Percentiles rank a stretch among this genome's conserved stretches.
phyloP scores from a whole-genome alignment of 2,797 vertebrate genomes.

The Ctenosaura bakeri region DNA sequence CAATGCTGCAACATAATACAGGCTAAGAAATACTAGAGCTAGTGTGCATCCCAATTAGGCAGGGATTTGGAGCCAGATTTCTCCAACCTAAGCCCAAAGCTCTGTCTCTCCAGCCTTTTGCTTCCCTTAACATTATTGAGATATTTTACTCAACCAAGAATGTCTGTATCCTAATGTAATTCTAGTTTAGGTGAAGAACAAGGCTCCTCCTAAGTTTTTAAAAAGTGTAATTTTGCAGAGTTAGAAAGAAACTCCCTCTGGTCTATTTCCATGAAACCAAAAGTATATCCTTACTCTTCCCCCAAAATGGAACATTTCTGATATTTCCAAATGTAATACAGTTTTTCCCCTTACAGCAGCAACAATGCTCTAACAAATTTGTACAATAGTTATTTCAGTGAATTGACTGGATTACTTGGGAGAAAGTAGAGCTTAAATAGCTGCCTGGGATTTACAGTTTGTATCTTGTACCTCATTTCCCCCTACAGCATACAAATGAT shows the following conservation, averaged over 20 bases:
- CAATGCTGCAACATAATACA: neutral
- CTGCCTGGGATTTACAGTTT: slow-evolving; percentile 29
- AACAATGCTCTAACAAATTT: neutral
- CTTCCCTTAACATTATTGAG: neutral
- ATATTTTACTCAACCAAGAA: neutral
- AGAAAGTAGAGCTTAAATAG: slow-evolving; percentile 25
- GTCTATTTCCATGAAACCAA: neutral
- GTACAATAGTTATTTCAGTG: neutral
- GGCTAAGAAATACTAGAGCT: neutral
- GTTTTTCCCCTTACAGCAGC: neutral
- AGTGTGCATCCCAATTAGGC: neutral
- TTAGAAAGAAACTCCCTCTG: neutral
- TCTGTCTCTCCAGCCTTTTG: neutral
- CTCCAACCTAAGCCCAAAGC: neutral
- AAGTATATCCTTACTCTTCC: neutral
- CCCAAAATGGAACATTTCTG: neutral
- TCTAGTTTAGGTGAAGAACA: neutral
- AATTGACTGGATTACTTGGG: slow-evolving; percentile 23
- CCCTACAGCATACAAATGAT: slow-evolving; percentile 39
- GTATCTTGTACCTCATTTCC: neutral
- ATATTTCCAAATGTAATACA: slow-evolving; percentile 10
- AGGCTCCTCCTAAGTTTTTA: neutral
- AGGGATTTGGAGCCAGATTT: neutral
- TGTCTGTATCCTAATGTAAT: neutral
- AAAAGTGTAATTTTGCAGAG: neutral